Evolutionary conservation across 2,797 vertebrate species (phyloP), one percentile per base, ranked within the genome.

Genomic region (Sphenopsis melanotis): DNA sequence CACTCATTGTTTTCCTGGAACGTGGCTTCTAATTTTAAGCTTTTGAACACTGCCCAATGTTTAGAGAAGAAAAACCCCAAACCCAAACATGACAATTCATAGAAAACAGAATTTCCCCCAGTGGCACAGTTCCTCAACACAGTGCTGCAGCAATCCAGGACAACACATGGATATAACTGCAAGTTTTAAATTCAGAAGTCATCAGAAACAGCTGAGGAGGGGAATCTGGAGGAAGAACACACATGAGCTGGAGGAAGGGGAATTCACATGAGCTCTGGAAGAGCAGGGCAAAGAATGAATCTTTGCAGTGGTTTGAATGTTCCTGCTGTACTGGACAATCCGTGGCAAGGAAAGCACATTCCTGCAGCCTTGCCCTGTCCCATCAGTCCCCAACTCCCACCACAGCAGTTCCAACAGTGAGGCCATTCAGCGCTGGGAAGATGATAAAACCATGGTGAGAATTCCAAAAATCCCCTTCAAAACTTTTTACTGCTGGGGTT

Each of bases 391-490:
- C 11, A 30, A 93, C 95, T 96, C 95, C 95, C 96, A 95, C 96
- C 63, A 56, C 81, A 26, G 86, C 86, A 37, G 10, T 14, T 65
- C 46, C 93, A 97, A 97, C 96, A 97, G 86, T 95, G 9, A 60
- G 49, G 23, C 88, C 83, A 97, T 96, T 97, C 63, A 95, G 68
- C 10, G 1, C 15, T 17, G 61, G 9, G 72, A 55, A 93, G 94
- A 96, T 94, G 78, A 93, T 83, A 94, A 93, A 96, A 83, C 84
- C 92, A n/a, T 72, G 92, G 84, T 50, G 87, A 89, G 95, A 95
- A 97, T 94, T 95, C 57, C 4, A 97, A 95, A 95, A 91, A 95
- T 92, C 91, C 61, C 82, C 81, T 86, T 47, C 0, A 0, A 87
- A 91, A 82, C 57, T 39, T 94, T 63, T 56, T 46, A 56, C 52